phyloP scores from a whole-genome alignment of 2,797 vertebrate species.

The Cyprinella venusta region DNA sequence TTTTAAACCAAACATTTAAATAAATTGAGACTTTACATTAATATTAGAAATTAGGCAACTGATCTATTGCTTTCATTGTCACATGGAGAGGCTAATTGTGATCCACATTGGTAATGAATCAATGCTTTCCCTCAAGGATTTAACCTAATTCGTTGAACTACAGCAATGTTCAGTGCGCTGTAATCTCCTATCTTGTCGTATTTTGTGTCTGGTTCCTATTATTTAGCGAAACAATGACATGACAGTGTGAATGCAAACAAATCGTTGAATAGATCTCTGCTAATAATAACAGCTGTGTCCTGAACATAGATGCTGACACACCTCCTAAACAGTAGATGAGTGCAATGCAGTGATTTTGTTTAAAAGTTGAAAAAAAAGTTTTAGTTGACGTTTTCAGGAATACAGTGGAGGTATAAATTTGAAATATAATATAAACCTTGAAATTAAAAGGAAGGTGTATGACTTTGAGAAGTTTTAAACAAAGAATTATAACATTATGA shows the following conservation, averaged over 20 bases:
- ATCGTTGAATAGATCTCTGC: neutral
- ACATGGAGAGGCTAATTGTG: neutral
- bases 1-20: neutral
- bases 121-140: neutral
- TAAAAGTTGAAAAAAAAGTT: too few relatives aligned
- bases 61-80: neutral
- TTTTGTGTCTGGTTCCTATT: constrained; percentile 11
- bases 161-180: neutral
- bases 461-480: neutral
- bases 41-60: neutral
- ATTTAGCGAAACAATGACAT: neutral
- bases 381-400: neutral
- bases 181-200: neutral
- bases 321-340: constrained; percentile 12
- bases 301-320: neutral
- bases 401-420: neutral
- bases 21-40: neutral
- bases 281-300: constrained; percentile 1
- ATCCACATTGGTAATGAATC: neutral
- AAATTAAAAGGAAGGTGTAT: neutral
- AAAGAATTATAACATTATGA: too few relatives aligned
- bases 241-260: neutral
- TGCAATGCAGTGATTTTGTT: neutral
- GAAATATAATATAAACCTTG: neutral
- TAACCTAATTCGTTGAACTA: neutral